Evolutionary conservation across 2,888 invertebrate species (phyloP).

Genomic region (Chalcis sispes): DNA sequence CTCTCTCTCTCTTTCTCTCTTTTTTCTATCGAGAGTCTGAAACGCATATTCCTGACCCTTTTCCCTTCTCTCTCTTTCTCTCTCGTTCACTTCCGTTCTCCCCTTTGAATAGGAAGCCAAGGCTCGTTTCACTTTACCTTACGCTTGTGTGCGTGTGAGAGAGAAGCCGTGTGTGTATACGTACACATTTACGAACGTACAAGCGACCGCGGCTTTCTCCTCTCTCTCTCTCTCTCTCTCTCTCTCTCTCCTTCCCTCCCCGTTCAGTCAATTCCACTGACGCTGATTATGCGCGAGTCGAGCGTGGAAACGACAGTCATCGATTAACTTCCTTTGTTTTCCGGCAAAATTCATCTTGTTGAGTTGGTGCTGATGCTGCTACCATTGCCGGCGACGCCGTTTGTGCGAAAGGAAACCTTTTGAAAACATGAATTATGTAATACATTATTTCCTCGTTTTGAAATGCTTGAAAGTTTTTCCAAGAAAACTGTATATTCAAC

Average conservation of each 20-base stretch:
- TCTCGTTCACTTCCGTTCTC: conserved; percentile 21
- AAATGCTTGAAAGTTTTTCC: too few species aligned
- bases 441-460: too few species aligned
- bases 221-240: too few species aligned
- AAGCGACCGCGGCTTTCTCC: too few species aligned
- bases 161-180: too few species aligned
- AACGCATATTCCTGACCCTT: conserved; percentile 46
- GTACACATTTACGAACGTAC: too few species aligned
- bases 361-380: too few species aligned
- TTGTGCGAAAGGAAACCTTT: not conserved
- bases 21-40: conserved; percentile 40
- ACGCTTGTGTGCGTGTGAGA: conserved; percentile 10
- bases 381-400: too few species aligned
- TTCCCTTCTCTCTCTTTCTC: too few species aligned
- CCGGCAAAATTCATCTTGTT: conserved; percentile 24
- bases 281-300: conserved; percentile 22
- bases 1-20: not conserved
- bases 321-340: conserved; percentile 42
- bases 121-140: conserved; percentile 29
- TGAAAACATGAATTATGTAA: conserved; percentile 5
- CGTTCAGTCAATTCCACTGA: not conserved
- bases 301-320: conserved; percentile 42
- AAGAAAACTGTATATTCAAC: too few species aligned
- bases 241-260: not conserved
- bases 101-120: conserved; percentile 28